Evolutionary conservation across 2,113 vertebrate genomes (phyloP), one percentile per base, ranked within the genome.

Genomic region (Perccottus glenii): DNA sequence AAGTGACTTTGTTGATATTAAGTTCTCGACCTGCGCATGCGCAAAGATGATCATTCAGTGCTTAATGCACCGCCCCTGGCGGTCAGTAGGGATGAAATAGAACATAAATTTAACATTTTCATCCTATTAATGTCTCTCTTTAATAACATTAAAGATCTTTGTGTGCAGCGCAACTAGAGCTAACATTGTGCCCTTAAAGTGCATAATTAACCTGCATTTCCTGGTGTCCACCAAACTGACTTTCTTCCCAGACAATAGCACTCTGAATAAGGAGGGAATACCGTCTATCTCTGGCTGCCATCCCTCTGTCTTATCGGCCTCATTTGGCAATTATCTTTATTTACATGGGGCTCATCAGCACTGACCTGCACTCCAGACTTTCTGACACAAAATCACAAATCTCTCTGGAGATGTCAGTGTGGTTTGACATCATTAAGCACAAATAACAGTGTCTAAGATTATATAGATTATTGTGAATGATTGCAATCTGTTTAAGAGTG

Each of bases 241-340:
- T 66, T 59, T 64, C 67, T 67, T 55, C 67, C 33, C 53, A 59
- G 33, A 80, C 79, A 87, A 83, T 67, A 70, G 70, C 33, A 4
- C 7, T 35, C 48, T 85, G 79, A 87, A 84, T 76, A 82, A 68
- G 38, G 7, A 50, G 62, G 38, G 53, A 50, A 75, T 50, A 53
- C 33, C 5, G 2, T 59, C 66, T 52, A 15, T 66, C 46, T 42
- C 11, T 40, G 9, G 33, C 65, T 19, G 11, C 50, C 65, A 32
- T 40, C 52, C 46, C 35, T 6, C 59, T 61, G 63, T 65, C 66
- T 76, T 68, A 35, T 75, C 66, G 56, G 49, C 19, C 51, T 78
- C 38, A 70, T 68, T 78, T 55, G 76, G 15, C 42, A 14, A 51
- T 51, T 38, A 52, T 74, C 42, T 67, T 60, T 53, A 61, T 58